phyloP scores from a whole-genome alignment of 2,888 invertebrate genomes.

The Caenorhabditis uteleia region DNA sequence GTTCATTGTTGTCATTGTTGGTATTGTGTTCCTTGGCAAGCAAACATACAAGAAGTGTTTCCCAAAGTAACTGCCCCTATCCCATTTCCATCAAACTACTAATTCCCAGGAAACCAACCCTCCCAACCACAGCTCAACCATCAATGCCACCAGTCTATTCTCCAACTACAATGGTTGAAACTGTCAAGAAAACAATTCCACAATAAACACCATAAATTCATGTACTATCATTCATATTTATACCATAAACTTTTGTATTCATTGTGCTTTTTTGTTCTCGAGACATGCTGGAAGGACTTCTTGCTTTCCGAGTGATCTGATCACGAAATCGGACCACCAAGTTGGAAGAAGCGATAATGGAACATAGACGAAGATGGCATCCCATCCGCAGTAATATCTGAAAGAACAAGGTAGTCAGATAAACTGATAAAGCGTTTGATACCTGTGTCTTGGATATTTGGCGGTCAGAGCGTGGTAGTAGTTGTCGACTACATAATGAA shows the following conservation, averaged over 20 bases:
- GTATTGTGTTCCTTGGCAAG: constrained; percentile 14
- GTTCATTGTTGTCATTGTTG: constrained; percentile 6
- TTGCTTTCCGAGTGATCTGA: constrained; percentile 42
- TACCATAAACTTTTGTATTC: neutral
- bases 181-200: constrained; percentile 13
- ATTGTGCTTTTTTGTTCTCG: constrained; percentile 18
- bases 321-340: constrained; percentile 46
- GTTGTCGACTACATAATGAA: constrained; percentile 60
- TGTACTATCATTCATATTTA: neutral
- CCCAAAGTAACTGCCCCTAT: constrained; percentile 8
- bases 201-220: constrained; percentile 4
- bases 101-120: constrained; percentile 11
- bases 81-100: constrained; percentile 8
- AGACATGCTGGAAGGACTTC: constrained; percentile 41
- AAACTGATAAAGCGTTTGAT: neutral
- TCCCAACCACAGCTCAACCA: constrained; percentile 21
- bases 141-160: constrained; percentile 19
- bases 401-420: neutral
- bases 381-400: constrained; percentile 61
- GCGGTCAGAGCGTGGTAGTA: constrained; percentile 66
- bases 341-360: constrained; percentile 57
- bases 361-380: constrained; percentile 58
- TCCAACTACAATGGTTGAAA: constrained; percentile 10
- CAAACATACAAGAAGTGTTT: constrained; percentile 24
- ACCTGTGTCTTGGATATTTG: constrained; percentile 48